Base-by-base conservation (phyloP, 2,113 vertebrate species). In the Hypomesus transpacificus region DNA sequence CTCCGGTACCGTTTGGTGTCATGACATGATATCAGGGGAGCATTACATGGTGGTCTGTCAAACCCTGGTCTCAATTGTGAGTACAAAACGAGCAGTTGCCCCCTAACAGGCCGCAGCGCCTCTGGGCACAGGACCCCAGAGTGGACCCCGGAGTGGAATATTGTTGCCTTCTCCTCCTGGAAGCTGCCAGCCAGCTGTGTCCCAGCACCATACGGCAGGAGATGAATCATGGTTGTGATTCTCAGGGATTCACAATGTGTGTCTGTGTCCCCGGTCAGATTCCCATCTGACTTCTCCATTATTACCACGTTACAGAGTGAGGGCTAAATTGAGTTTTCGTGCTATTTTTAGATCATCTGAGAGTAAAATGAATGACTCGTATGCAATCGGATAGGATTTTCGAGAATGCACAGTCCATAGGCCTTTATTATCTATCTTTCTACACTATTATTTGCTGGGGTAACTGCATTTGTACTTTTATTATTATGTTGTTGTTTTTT, bases 121-220 rank as follows among this genome's bases (percentile, higher is more conserved):
- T 76, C 63, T 81, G 81, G 70, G 74, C 68, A 65, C 69, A 84
- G 73, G 70, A 76, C 66, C 24, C 63, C 81, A 20, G 63, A 71
- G 73, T 78, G 73, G 70, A 76, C 66, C 24, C 63, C 81, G 22
- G 63, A 71, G 73, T 78, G 14, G 8, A n/a, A 34, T 63, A 20
- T 34, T 31, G 61, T 62, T 69, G 58, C 54, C 61, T 58, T 68
- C 57, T 75, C 73, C 67, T 17, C 31, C 31, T 34, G 31, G 31
- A 34, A 52, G 52, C 56, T 76, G 78, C 73, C 82, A 86, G 86
- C 81, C 84, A 84, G 82, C 84, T 73, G 9, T 66, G 28, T 1
- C 24, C 61, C 1, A 14, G 60, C 16, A 28, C 24, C 14, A 2
- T 62, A 34, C 60, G 24, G 20, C 24, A 26, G 31, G 39, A 46